phyloP scores from a whole-genome alignment of 2,113 vertebrate species.

The Rhinichthys klamathensis region DNA sequence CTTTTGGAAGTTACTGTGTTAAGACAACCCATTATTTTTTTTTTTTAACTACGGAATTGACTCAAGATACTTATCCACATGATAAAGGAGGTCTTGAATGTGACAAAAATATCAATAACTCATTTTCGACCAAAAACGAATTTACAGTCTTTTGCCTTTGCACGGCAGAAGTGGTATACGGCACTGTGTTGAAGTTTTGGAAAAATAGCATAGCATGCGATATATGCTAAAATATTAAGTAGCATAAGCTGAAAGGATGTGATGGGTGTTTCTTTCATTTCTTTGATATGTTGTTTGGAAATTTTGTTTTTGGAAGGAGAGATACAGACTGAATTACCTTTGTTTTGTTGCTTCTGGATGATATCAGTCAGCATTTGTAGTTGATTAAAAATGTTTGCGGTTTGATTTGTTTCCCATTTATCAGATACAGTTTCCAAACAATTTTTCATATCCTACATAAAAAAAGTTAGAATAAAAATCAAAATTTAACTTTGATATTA shows the following conservation, averaged over 20 bases:
- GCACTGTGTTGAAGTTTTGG: neutral
- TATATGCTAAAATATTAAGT: neutral
- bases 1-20: too few relatives aligned
- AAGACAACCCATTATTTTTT: too few relatives aligned
- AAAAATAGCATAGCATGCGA: neutral
- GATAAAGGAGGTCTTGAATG: too few relatives aligned
- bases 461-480: neutral
- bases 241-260: neutral
- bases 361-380: constrained; percentile 43
- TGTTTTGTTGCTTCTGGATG: constrained; percentile 59
- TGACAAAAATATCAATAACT: too few relatives aligned
- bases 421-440: neutral
- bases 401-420: neutral
- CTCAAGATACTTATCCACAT: too few relatives aligned
- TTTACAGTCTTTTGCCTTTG: too few relatives aligned
- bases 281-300: neutral
- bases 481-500: neutral
- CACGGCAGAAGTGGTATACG: neutral
- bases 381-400: constrained; percentile 39
- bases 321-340: constrained; percentile 35
- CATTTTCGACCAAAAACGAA: too few relatives aligned
- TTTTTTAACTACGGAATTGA: too few relatives aligned
- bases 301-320: neutral
- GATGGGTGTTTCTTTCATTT: neutral
- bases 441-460: constrained; percentile 47